A percentile compares a stretch with the other conserved stretches of the same genome.
These are phyloP conservation scores for Eumacrocentrus americanus DNA, from an alignment of 2,888 invertebrate species.

Conservation along the genomic window DNA sequence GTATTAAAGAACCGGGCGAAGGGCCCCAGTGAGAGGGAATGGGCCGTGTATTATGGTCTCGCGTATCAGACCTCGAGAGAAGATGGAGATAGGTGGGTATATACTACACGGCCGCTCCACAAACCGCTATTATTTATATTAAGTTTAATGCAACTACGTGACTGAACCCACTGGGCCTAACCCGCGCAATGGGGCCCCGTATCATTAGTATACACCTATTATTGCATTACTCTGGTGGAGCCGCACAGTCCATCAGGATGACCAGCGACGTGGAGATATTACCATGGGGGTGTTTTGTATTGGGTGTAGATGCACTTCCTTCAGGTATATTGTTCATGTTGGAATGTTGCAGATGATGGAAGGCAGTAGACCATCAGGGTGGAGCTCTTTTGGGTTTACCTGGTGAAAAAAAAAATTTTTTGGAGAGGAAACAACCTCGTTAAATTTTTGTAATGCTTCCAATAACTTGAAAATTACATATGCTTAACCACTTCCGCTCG, in stretches of 20 bases:
- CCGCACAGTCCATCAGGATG: background rate
- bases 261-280: background rate
- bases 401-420: too few relatives aligned
- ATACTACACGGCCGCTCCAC: slow-evolving; percentile 48
- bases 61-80: too few relatives aligned
- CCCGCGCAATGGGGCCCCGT: slow-evolving; percentile 47
- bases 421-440: background rate
- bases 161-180: slow-evolving; percentile 54
- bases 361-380: too few relatives aligned
- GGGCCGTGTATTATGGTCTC: slow-evolving; percentile 55
- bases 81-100: slow-evolving; percentile 59
- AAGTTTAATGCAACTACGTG: slow-evolving; percentile 63
- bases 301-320: too few relatives aligned
- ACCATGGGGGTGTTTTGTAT: too few relatives aligned
- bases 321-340: too few relatives aligned
- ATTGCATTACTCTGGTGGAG: slow-evolving; percentile 55
- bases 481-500: background rate
- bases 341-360: too few relatives aligned
- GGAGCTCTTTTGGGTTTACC: too few relatives aligned
- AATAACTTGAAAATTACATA: background rate
- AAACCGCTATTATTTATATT: slow-evolving; percentile 63
- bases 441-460: background rate
- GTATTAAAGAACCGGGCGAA: slow-evolving; percentile 29
- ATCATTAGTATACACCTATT: slow-evolving; percentile 62
- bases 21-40: slow-evolving; percentile 33